Percentiles rank a stretch among this genome's conserved stretches.
Evolutionary conservation across 2,113 vertebrate genomes (phyloP).

Genomic region (Dipodomys stephensi): DNA sequence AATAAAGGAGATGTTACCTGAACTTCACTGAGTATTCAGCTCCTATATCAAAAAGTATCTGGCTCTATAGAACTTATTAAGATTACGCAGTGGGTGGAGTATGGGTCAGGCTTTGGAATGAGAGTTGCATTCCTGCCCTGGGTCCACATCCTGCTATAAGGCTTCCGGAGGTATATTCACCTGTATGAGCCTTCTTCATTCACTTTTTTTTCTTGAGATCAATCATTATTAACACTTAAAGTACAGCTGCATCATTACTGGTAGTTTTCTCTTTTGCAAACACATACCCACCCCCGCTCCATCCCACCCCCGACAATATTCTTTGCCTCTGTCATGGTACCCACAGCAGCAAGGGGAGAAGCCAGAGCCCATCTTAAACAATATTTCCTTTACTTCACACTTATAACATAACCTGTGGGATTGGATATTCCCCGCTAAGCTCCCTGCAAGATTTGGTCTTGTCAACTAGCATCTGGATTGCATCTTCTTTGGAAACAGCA

Average conservation of each 20-base stretch:
- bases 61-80: background rate
- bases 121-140: background rate
- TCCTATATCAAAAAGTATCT: background rate
- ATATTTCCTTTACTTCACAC: background rate
- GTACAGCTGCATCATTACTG: background rate
- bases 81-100: background rate
- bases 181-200: background rate
- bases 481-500: background rate
- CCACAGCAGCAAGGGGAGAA: background rate
- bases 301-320: background rate
- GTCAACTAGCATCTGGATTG: background rate
- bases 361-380: background rate
- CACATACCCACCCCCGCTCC: too few species aligned
- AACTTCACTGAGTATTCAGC: background rate
- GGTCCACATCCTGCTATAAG: background rate
- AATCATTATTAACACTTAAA: background rate
- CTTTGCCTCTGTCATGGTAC: background rate
- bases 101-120: background rate
- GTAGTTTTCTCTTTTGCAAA: background rate
- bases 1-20: background rate
- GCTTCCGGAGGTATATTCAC: background rate
- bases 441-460: background rate
- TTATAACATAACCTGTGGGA: too few species aligned
- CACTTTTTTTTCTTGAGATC: background rate
- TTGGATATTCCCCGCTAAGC: background rate